phyloP scores from a whole-genome alignment of 2,113 vertebrate species.

The Cariama cristata region DNA sequence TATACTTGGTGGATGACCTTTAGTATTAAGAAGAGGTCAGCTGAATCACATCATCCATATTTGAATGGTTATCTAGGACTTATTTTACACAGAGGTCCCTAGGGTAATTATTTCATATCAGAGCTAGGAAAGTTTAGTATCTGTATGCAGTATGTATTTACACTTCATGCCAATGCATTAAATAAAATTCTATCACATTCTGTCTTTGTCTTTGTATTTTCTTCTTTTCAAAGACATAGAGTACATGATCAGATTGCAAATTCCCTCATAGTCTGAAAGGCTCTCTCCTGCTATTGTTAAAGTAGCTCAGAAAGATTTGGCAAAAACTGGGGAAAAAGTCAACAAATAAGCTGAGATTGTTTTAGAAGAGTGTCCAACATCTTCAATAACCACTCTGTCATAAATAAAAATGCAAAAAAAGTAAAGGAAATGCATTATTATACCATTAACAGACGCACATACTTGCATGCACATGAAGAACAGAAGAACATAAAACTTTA shows the following conservation, averaged over 20 bases:
- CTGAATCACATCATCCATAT: slow-evolving; percentile 43
- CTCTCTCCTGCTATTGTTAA: neutral
- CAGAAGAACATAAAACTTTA: neutral
- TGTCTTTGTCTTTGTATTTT: slow-evolving; percentile 32
- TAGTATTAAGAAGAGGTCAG: slow-evolving; percentile 45
- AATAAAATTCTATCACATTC: slow-evolving; percentile 42
- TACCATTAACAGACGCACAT: neutral
- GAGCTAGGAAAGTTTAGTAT: slow-evolving; percentile 23
- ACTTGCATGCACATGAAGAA: neutral
- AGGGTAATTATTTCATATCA: slow-evolving; percentile 58
- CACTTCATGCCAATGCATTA: slow-evolving; percentile 53
- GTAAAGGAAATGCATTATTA: neutral
- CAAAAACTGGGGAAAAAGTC: neutral
- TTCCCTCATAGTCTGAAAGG: neutral
- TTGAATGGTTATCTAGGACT: slow-evolving; percentile 56
- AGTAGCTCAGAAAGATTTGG: neutral
- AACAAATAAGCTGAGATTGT: neutral
- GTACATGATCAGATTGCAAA: slow-evolving; percentile 12
- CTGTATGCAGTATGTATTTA: slow-evolving; percentile 60
- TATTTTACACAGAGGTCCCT: slow-evolving; percentile 58
- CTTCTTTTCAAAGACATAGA: neutral
- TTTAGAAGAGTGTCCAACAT: neutral
- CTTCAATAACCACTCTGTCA: neutral
- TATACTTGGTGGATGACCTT: slow-evolving; percentile 46
- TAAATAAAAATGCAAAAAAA: neutral